Evolutionary conservation across 2,888 invertebrate species (phyloP).

Genomic region (Chromoteleia sp.): DNA sequence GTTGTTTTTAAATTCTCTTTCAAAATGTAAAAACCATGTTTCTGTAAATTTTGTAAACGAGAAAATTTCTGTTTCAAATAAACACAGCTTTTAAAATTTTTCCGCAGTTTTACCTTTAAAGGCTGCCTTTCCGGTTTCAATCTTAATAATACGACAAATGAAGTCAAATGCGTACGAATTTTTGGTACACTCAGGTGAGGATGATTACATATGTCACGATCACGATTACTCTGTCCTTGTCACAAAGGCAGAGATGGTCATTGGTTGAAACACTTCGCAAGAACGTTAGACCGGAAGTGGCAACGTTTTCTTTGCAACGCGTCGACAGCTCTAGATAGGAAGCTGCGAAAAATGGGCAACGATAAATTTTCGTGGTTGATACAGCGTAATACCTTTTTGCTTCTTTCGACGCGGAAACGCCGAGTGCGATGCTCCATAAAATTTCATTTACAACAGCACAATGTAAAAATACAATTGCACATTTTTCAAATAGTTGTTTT

Average conservation of each 20-base stretch:
- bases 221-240: constrained; percentile 15
- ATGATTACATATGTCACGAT: constrained; percentile 34
- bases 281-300: constrained; percentile 45
- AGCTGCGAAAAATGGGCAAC: constrained; percentile 54
- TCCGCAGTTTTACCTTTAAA: no score
- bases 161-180: constrained; percentile 6
- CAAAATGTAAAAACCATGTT: no score
- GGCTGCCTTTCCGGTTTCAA: neutral
- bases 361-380: constrained; percentile 64
- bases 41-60: no score
- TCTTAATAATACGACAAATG: neutral
- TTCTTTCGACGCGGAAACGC: constrained; percentile 48
- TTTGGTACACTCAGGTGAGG: constrained; percentile 14
- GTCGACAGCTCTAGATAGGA: constrained; percentile 51
- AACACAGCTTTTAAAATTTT: no score
- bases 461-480: constrained; percentile 55
- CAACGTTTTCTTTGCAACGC: constrained; percentile 46
- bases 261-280: constrained; percentile 43
- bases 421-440: constrained; percentile 50
- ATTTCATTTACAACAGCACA: constrained; percentile 52
- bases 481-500: constrained; percentile 41
- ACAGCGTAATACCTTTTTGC: constrained; percentile 53
- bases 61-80: no score
- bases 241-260: constrained; percentile 29
- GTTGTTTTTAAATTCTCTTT: no score